A percentile compares a stretch with the other conserved stretches of the same genome.
Evolutionary conservation across 2,888 invertebrate genomes (phyloP).

Genomic region (Trimorus sp.): DNA sequence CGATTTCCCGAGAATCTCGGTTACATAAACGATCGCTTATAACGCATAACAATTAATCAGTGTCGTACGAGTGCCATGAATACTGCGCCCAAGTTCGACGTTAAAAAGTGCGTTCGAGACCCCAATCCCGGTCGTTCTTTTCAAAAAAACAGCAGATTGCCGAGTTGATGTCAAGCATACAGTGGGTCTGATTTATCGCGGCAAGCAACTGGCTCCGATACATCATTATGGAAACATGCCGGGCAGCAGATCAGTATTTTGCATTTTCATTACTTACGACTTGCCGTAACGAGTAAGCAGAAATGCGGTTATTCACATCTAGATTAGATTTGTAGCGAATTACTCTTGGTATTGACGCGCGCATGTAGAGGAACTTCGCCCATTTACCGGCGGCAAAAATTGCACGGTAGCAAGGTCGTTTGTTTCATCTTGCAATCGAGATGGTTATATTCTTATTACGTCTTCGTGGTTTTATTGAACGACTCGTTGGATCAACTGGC

Average conservation of each 20-base stretch:
- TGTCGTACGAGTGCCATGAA: too few relatives aligned
- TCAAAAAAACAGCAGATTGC: conserved; percentile 5
- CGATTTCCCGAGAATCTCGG: conserved; percentile 10
- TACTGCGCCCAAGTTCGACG: conserved; percentile 8
- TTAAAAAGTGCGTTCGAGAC: conserved; percentile 22
- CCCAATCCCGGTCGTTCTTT: conserved; percentile 11
- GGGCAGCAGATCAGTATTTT: background rate
- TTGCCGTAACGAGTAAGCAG: conserved; percentile 35
- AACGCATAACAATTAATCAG: conserved; percentile 20
- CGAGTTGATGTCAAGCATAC: background rate
- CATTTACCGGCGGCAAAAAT: conserved; percentile 52
- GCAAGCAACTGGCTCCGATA: conserved; percentile 22
- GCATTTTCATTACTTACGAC: background rate
- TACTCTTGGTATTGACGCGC: conserved; percentile 26
- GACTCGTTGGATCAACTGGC: too few relatives aligned
- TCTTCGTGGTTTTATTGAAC: too few relatives aligned
- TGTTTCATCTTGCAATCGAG: conserved; percentile 32
- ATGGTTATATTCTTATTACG: conserved; percentile 47
- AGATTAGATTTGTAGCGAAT: conserved; percentile 37
- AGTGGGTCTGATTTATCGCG: conserved; percentile 42
- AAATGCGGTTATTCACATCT: conserved; percentile 43
- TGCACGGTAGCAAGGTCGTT: conserved; percentile 49
- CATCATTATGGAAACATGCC: conserved; percentile 35
- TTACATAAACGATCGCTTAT: conserved; percentile 35
- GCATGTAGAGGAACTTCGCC: conserved; percentile 39